Percentiles rank a stretch among this genome's conserved stretches.
These are phyloP conservation scores for Harpalus rufipes DNA, from an alignment of 2,888 invertebrate genomes.

Conservation along the genomic window DNA sequence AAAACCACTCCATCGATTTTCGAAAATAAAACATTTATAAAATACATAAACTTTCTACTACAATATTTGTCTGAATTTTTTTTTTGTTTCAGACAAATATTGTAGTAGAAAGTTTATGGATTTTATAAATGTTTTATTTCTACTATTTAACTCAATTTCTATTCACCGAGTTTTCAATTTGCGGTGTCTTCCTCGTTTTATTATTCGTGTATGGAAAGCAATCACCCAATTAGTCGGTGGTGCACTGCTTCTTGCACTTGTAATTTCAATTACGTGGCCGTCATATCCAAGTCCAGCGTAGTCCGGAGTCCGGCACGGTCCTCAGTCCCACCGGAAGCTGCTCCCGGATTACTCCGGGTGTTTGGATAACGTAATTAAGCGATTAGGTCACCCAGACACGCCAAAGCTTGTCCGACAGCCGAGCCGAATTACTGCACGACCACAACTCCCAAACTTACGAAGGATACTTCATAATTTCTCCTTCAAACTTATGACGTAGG, in stretches of 20 bases:
- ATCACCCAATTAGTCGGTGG: not conserved
- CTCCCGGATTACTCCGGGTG: conserved; percentile 36
- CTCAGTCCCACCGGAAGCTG: conserved; percentile 28
- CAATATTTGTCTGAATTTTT: too few relatives aligned
- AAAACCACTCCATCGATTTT: too few relatives aligned
- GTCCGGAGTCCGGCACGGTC: conserved; percentile 11
- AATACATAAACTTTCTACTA: too few relatives aligned
- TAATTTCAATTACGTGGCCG: conserved; percentile 34
- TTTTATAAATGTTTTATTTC: too few relatives aligned
- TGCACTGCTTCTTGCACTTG: not conserved
- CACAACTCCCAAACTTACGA: not conserved
- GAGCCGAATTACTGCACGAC: not conserved
- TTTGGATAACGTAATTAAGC: conserved; percentile 53
- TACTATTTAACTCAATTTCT: too few relatives aligned
- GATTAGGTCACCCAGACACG: conserved; percentile 46
- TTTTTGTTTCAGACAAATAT: too few relatives aligned
- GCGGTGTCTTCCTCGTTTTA: too few relatives aligned
- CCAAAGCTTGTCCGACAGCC: not conserved
- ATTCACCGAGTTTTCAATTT: too few relatives aligned
- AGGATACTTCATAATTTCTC: not conserved
- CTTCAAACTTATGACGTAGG: too few relatives aligned
- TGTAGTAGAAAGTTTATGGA: too few relatives aligned
- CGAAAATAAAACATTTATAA: too few relatives aligned
- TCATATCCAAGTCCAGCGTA: conserved; percentile 13
- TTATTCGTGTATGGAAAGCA: not conserved